phyloP scores from a whole-genome alignment of 1,140 invertebrate genomes.

The Bradysia coprophila region DNA sequence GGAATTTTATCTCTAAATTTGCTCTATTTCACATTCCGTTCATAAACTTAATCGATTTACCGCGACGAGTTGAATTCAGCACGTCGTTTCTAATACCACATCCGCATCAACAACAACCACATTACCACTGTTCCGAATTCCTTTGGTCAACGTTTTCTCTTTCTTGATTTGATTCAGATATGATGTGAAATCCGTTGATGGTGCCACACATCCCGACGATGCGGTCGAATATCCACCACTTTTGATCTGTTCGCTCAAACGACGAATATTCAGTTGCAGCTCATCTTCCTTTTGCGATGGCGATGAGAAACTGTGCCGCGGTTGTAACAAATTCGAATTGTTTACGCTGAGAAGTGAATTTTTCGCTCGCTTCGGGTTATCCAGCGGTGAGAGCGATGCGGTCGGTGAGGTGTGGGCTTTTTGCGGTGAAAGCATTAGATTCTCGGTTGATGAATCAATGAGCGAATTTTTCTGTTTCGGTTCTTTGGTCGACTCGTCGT shows the following conservation, averaged over 20 bases:
- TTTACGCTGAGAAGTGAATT: constrained; percentile 8
- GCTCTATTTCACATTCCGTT: no score
- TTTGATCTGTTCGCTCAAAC: constrained; percentile 17
- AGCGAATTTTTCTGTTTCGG: no score
- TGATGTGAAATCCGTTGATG: constrained; percentile 5
- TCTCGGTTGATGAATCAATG: neutral
- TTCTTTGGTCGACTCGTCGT: no score
- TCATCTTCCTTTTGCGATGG: constrained; percentile 12
- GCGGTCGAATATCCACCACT: neutral
- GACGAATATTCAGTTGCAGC: constrained; percentile 16
- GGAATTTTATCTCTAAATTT: no score
- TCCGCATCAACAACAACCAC: constrained; percentile 8
- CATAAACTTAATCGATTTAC: no score
- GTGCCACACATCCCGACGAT: neutral
- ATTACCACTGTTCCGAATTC: constrained; percentile 4
- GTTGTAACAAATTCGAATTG: constrained; percentile 10
- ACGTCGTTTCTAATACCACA: constrained; percentile 18
- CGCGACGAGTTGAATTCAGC: no score
- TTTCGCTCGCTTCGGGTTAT: neutral
- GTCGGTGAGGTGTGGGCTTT: neutral
- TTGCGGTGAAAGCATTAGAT: neutral
- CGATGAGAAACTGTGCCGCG: constrained; percentile 17
- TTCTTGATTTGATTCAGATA: constrained; percentile 6
- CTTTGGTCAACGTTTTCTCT: constrained; percentile 5
- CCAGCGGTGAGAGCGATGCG: neutral